A percentile compares a stretch with the other conserved stretches of the same genome.
Conservation (phyloP, 1,140 invertebrate genomes). For the Cephus cinctus region DNA sequence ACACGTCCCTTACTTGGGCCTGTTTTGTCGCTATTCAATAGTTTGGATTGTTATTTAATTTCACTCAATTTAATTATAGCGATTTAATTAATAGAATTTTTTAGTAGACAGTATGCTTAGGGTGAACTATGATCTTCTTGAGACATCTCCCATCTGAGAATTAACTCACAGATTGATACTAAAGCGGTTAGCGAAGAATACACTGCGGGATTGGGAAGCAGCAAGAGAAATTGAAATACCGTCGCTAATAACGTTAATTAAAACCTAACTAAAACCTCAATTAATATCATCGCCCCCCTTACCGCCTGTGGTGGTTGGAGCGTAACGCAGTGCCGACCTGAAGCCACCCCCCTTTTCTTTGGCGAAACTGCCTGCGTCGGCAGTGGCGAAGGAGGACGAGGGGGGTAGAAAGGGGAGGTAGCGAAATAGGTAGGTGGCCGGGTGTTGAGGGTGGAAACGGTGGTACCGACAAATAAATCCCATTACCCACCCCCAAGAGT, state of each 20-base stretch:
- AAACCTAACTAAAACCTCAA: conserved; percentile 48
- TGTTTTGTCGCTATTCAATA: too few species aligned
- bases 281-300: conserved; percentile 42
- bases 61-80: too few species aligned
- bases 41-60: background rate
- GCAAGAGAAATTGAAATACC: conserved; percentile 19
- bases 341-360: background rate
- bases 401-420: conserved; percentile 9
- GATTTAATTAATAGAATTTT: too few species aligned
- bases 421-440: conserved; percentile 14
- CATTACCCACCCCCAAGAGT: conserved; percentile 46
- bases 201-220: background rate
- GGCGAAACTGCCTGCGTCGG: background rate
- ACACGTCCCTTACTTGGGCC: too few species aligned
- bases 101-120: background rate
- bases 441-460: conserved; percentile 4
- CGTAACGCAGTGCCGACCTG: too few species aligned
- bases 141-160: background rate
- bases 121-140: background rate
- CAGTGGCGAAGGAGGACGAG: conserved; percentile 13
- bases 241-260: conserved; percentile 53
- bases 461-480: conserved; percentile 45
- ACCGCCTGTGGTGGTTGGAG: too few species aligned
- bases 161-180: conserved; percentile 3
- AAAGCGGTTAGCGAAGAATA: background rate